Percentiles rank a stretch among this genome's conserved stretches.
Conservation (phyloP, 2,888 invertebrate species). For the Melanotus villosus region DNA sequence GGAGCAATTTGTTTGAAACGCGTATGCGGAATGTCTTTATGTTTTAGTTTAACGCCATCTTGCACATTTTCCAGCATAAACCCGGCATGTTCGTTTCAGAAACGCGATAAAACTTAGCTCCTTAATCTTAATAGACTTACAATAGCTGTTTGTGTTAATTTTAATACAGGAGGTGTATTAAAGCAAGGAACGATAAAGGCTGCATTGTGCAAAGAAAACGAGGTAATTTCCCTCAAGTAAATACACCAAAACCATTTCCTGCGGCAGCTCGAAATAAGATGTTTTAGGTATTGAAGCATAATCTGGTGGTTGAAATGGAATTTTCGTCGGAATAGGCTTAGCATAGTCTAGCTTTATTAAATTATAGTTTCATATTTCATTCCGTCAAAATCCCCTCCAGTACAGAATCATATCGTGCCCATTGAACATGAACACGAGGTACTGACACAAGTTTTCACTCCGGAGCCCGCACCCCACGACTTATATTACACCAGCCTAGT, state of each 20-base stretch:
- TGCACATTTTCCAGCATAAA: not conserved
- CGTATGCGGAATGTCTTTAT: not conserved
- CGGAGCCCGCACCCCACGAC: not conserved
- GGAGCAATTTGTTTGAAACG: constrained; percentile 1
- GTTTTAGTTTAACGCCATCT: not conserved
- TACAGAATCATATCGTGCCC: not conserved
- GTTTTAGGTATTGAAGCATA: constrained; percentile 2
- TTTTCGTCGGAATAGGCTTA: not conserved
- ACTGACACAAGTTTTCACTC: constrained; percentile 15
- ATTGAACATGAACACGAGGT: not conserved
- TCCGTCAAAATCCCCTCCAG: not conserved
- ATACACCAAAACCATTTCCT: constrained; percentile 1
- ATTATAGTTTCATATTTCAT: constrained; percentile 22
- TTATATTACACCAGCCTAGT: not conserved
- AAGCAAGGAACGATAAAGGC: not conserved
- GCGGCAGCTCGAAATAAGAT: not conserved
- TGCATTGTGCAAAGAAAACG: constrained; percentile 11
- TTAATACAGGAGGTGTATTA: not conserved
- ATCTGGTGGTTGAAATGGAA: not conserved
- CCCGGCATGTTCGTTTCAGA: not conserved
- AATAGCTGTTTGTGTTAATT: constrained; percentile 6
- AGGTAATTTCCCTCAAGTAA: constrained; percentile 12
- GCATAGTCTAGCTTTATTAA: constrained; percentile 6
- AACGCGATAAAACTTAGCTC: not conserved
- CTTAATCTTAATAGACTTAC: constrained; percentile 13